phyloP scores from a whole-genome alignment of 2,888 invertebrate species.

The Schizaphis graminum region DNA sequence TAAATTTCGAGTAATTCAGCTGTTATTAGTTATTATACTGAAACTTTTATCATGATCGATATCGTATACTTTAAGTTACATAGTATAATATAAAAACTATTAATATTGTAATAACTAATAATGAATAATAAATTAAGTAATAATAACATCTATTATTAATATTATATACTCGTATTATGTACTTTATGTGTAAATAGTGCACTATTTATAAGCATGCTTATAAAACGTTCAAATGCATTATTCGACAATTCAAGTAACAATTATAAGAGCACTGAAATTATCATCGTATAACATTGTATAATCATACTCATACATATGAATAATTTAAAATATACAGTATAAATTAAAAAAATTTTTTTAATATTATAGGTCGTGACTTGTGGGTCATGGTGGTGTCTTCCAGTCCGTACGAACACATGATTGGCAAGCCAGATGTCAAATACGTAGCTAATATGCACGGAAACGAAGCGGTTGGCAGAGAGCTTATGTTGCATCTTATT shows the following conservation, averaged over 20 bases:
- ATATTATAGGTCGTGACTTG: constrained; percentile 81
- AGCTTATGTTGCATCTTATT: constrained; percentile 92
- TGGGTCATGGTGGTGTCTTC: constrained; percentile 95
- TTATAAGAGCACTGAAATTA: not conserved
- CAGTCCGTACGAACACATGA: constrained; percentile 91
- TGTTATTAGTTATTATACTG: not conserved
- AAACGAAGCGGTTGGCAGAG: constrained; percentile 95
- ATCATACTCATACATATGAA: too few relatives aligned
- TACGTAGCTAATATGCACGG: constrained; percentile 99
- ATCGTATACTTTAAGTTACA: not conserved
- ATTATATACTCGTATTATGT: not conserved
- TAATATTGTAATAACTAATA: not conserved
- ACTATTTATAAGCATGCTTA: too few relatives aligned
- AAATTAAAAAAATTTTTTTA: not conserved
- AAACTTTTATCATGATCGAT: not conserved
- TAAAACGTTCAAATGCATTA: not conserved
- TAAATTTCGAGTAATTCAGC: not conserved
- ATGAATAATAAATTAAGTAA: not conserved
- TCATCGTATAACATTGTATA: not conserved
- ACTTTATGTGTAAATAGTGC: too few relatives aligned
- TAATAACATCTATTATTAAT: not conserved
- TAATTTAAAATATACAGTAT: not conserved
- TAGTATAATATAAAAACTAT: not conserved
- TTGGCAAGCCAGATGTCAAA: constrained; percentile 97
- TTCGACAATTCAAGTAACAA: not conserved